A percentile compares a stretch with the other conserved stretches of the same genome.
These are phyloP conservation scores for Pseudochromis fuscus DNA, from an alignment of 2,797 vertebrate genomes.

Conservation along the genomic window DNA sequence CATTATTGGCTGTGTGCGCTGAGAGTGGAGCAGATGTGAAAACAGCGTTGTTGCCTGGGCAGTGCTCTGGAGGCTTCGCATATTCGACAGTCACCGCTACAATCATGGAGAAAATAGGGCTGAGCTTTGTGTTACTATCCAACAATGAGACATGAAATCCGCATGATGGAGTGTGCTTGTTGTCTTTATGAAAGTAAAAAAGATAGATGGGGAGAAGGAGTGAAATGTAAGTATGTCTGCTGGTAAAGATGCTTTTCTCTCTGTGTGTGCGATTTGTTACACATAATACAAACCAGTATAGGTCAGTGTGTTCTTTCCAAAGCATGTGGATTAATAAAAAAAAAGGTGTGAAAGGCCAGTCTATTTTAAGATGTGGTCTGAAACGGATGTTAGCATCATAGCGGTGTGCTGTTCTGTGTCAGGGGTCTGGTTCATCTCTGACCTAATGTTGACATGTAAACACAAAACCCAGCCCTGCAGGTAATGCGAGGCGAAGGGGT, in stretches of 20 bases:
- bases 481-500: slow-evolving; percentile 37
- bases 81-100: slow-evolving; percentile 10
- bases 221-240: slow-evolving; percentile 29
- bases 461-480: slow-evolving; percentile 39
- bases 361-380: slow-evolving; percentile 51
- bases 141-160: slow-evolving; percentile 49
- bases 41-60: slow-evolving; percentile 38
- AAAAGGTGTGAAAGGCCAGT: slow-evolving; percentile 14
- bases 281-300: slow-evolving; percentile 3
- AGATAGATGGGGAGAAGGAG: not conserved
- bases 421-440: slow-evolving; percentile 27
- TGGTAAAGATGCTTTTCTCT: slow-evolving; percentile 17
- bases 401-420: slow-evolving; percentile 30
- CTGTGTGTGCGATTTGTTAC: slow-evolving; percentile 25
- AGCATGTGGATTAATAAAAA: too few species aligned
- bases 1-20: slow-evolving; percentile 46
- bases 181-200: not conserved
- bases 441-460: slow-evolving; percentile 63
- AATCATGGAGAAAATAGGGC: slow-evolving; percentile 30
- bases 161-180: slow-evolving; percentile 23
- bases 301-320: too few species aligned
- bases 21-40: slow-evolving; percentile 60
- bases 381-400: slow-evolving; percentile 35
- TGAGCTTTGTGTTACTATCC: slow-evolving; percentile 54
- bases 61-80: slow-evolving; percentile 19